Conservation (phyloP, 2,888 invertebrate genomes). For the Morpho achilles region DNA sequence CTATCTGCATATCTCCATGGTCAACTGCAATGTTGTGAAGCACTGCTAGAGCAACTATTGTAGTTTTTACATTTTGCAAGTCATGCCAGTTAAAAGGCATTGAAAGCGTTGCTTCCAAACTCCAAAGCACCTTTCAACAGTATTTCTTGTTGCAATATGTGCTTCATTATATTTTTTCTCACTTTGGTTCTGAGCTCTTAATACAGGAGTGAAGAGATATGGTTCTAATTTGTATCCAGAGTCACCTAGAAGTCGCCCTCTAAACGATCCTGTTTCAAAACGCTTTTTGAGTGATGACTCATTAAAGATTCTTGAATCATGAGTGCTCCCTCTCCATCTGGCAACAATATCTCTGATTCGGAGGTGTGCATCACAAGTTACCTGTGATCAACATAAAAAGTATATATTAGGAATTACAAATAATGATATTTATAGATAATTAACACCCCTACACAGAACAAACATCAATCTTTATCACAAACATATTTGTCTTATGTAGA, state of each 20-base stretch:
- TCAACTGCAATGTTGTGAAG: slow-evolving; percentile 9
- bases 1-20: background rate
- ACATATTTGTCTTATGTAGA: too few species aligned
- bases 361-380: slow-evolving; percentile 12
- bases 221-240: slow-evolving; percentile 22
- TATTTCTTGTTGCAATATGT: slow-evolving; percentile 27
- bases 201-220: slow-evolving; percentile 26
- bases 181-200: slow-evolving; percentile 12
- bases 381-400: slow-evolving; percentile 1
- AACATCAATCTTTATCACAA: background rate
- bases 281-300: slow-evolving; percentile 7
- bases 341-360: slow-evolving; percentile 12
- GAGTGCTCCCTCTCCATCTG: background rate
- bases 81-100: background rate
- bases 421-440: background rate
- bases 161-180: slow-evolving; percentile 26
- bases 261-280: slow-evolving; percentile 20
- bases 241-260: slow-evolving; percentile 27
- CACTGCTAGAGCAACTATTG: slow-evolving; percentile 2
- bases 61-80: background rate
- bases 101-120: slow-evolving; percentile 18
- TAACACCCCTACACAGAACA: background rate
- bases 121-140: slow-evolving; percentile 25
- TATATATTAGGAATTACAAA: background rate
- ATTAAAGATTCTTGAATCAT: slow-evolving; percentile 10